A percentile compares a stretch with the other conserved stretches of the same genome.
Evolutionary conservation across 2,113 vertebrate genomes (phyloP).

Genomic region (Charina bottae): DNA sequence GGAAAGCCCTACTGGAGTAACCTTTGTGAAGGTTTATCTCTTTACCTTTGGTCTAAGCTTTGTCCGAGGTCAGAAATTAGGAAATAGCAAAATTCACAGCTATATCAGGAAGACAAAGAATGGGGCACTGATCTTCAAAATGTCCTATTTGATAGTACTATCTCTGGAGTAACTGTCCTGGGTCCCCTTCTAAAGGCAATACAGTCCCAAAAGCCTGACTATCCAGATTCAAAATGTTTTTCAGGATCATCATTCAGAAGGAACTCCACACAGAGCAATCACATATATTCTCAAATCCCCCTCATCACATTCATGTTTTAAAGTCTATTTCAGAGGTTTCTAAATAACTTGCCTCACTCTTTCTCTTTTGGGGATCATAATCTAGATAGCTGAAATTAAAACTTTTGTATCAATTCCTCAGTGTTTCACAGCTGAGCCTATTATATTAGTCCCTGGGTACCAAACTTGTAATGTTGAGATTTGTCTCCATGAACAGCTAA

Average conservation of each 20-base stretch:
- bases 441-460: constrained; percentile 52
- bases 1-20: neutral
- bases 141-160: no score
- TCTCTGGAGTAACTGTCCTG: neutral
- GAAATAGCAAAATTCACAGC: neutral
- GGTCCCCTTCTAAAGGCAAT: neutral
- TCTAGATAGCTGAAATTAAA: constrained; percentile 67
- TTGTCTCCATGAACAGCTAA: constrained; percentile 40
- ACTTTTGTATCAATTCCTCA: constrained; percentile 53
- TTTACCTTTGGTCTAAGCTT: neutral
- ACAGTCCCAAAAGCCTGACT: neutral
- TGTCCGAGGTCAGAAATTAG: neutral
- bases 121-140: no score
- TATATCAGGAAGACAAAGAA: neutral
- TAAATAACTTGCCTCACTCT: constrained; percentile 43
- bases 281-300: constrained; percentile 22
- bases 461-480: constrained; percentile 47
- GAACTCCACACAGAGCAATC: constrained; percentile 31
- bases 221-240: neutral
- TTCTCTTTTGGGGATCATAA: constrained; percentile 45
- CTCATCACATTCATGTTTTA: neutral
- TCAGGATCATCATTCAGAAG: neutral
- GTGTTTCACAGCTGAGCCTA: constrained; percentile 57
- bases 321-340: constrained; percentile 47
- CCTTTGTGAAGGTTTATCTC: neutral